A percentile compares a stretch with the other conserved stretches of the same genome.
phyloP scores from a whole-genome alignment of 64 coral and sea anemone species.

The Catalaphyllia jardinei region DNA sequence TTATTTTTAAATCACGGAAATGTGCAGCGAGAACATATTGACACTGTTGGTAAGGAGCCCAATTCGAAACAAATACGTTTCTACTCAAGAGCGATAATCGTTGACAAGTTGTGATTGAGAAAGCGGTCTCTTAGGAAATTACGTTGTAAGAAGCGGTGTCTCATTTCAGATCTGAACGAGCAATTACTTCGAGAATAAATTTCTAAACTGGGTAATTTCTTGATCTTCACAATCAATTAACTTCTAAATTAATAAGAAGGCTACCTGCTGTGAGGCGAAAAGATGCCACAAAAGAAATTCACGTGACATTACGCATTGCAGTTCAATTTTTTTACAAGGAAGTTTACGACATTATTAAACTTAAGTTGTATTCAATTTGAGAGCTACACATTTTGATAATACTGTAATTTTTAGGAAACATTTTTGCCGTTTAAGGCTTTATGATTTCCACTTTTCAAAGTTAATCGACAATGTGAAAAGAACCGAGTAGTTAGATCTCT shows the following conservation, averaged over 20 bases:
- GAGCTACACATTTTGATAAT: not conserved
- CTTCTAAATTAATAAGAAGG: not conserved
- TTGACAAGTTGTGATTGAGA: not conserved
- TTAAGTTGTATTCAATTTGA: not conserved
- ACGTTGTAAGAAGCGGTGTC: not conserved
- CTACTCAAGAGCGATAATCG: no score
- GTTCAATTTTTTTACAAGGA: not conserved
- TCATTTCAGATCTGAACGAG: not conserved
- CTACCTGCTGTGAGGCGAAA: not conserved
- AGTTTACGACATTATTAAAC: not conserved
- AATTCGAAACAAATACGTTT: no score
- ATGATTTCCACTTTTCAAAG: no score
- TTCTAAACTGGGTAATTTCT: not conserved
- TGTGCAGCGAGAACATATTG: not conserved
- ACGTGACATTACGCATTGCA: not conserved
- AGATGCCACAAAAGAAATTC: not conserved
- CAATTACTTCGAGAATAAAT: slow-evolving; percentile 4
- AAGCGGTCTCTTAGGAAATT: not conserved
- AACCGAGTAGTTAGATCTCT: no score
- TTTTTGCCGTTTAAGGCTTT: no score
- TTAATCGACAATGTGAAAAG: no score
- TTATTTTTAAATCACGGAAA: not conserved
- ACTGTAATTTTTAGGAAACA: not conserved
- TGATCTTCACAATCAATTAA: slow-evolving; percentile 8
- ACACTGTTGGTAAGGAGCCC: no score